Conservation (phyloP, 2,888 invertebrate species). For the Rhodophaea formosa region DNA sequence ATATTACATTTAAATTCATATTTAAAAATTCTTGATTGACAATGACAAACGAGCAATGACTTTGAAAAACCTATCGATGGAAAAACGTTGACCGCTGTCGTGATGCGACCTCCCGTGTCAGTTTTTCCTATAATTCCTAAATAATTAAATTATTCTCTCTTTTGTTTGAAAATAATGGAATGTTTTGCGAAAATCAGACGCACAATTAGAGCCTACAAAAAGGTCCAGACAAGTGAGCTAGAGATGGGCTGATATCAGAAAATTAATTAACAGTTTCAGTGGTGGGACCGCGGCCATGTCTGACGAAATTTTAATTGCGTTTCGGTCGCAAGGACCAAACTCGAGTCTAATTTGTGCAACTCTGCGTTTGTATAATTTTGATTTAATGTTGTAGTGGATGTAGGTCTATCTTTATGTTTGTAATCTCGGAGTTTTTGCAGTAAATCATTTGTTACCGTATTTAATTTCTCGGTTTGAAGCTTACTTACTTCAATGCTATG, state of each 20-base stretch:
- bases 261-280: conserved; percentile 10
- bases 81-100: too few species aligned
- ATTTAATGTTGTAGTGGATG: too few species aligned
- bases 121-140: not conserved
- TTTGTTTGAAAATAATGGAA: not conserved
- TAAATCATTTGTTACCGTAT: too few species aligned
- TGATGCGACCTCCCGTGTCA: too few species aligned
- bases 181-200: not conserved
- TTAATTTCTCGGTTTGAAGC: too few species aligned
- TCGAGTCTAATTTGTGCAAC: not conserved
- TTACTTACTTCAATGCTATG: too few species aligned
- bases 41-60: too few species aligned
- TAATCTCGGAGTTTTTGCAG: too few species aligned
- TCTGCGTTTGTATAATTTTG: not conserved
- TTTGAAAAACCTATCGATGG: too few species aligned
- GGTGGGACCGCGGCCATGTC: not conserved
- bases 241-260: conserved; percentile 8
- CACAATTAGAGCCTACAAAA: not conserved
- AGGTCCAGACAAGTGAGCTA: not conserved
- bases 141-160: not conserved
- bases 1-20: too few species aligned
- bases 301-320: conserved; percentile 10
- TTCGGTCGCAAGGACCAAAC: conserved; percentile 1
- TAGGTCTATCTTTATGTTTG: too few species aligned
- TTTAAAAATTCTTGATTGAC: too few species aligned